Conservation (phyloP, 2,888 invertebrate species). For the Spodoptera littoralis region DNA sequence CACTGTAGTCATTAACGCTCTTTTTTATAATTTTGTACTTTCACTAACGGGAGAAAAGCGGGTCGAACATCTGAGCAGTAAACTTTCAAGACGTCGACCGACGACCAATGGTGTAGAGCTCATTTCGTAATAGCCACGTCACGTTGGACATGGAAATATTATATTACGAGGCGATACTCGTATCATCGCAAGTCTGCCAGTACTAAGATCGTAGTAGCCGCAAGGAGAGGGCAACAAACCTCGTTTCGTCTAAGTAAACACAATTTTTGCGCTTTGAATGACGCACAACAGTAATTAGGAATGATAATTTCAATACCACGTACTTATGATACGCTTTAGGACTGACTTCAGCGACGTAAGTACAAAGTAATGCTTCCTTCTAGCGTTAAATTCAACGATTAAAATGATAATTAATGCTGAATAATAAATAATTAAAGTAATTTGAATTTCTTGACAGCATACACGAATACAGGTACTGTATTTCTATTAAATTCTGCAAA, state of each 20-base stretch:
- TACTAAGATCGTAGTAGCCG: constrained; percentile 27
- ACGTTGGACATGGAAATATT: constrained; percentile 50
- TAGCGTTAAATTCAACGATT: no score
- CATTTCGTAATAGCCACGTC: constrained; percentile 69
- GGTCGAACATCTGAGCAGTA: constrained; percentile 71
- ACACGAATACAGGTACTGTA: no score
- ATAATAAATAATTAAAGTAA: no score
- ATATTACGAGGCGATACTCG: constrained; percentile 27
- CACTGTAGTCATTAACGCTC: constrained; percentile 46
- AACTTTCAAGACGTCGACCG: constrained; percentile 70
- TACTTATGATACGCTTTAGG: neutral
- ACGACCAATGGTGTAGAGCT: constrained; percentile 65
- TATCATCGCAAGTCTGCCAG: constrained; percentile 22
- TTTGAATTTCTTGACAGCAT: no score
- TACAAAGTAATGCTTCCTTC: no score
- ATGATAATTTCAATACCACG: constrained; percentile 9
- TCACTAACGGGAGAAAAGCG: constrained; percentile 77
- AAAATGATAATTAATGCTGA: no score
- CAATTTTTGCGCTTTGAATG: constrained; percentile 10
- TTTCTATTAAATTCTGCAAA: no score
- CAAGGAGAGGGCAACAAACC: constrained; percentile 23
- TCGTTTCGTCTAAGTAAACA: constrained; percentile 8
- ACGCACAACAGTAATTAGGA: constrained; percentile 5
- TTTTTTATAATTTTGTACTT: constrained; percentile 72
- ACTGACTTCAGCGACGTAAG: neutral